Base-by-base conservation (phyloP, 2,797 vertebrate species). In the Sebastes flavidus region DNA sequence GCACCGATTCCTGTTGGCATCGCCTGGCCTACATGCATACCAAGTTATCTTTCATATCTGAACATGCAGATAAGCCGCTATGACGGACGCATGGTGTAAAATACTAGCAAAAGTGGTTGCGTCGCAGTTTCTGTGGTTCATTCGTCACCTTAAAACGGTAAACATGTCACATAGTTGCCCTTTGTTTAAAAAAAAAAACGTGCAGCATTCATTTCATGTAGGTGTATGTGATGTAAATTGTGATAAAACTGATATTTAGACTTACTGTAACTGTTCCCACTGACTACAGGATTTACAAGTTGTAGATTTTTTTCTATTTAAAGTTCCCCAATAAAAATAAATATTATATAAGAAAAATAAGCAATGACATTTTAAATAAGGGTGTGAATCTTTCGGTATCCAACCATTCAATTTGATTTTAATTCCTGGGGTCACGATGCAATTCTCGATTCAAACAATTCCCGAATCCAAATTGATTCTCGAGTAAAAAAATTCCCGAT, bases 1-100 rank as follows among this genome's bases (percentile, higher is more conserved):
- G 89, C 92, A 95, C 81, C 65, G 76, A 91, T 95, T 95, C 95
- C 95, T 92, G 60, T 22, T 73, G 87, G 88, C 72, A 81, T 56
- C 58, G 85, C 29, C 67, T 87, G 87, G 87, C 92, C 92, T 90
- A 92, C 81, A 95, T 94, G 84, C 90, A 91, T 86, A 87, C 87
- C 79, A 86, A 89, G 29, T 75, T 73, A 72, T 66, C 56, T 77
- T 75, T 85, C 30, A 87, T 14, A 70, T 85, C 63, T 77, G 30
- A 81, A 79, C 46, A 80, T 65, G 79, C 59, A 82, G 46, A 88
- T 86, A 65, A 77, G 74, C 20, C 63, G 12, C 32, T 38, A 38
- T 78, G 83, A 87, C 58, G 6, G 18, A 6, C 3, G 42, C 20
- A 52, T 18, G 4, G 32, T 4, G 1, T n/a, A 18, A 61, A 76